Evolutionary conservation across 1,140 invertebrate genomes (phyloP).

Genomic region (Globodera ellingtonae): DNA sequence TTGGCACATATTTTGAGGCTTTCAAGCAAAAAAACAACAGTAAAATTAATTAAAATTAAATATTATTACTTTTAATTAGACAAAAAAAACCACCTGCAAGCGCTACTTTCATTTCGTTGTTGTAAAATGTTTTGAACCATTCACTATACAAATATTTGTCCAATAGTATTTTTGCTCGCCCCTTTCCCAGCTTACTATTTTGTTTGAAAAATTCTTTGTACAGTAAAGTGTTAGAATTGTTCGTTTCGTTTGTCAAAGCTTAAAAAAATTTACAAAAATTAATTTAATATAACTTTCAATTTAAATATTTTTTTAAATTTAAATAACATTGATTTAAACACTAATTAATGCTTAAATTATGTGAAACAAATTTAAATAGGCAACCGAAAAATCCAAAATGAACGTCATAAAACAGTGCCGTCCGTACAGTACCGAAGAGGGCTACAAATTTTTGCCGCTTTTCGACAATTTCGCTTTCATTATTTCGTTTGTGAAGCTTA

Average conservation of each 20-base stretch:
- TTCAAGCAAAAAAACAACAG: no score
- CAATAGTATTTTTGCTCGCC: not conserved
- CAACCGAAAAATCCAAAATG: not conserved
- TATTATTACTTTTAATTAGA: no score
- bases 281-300: no score
- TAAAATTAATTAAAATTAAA: no score
- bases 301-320: not conserved
- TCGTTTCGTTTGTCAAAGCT: not conserved
- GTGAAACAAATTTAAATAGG: no score
- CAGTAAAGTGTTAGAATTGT: not conserved
- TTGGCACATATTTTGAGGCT: no score
- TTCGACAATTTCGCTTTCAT: not conserved
- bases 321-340: not conserved
- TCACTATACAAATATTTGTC: conserved; percentile 1
- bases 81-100: no score
- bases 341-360: not conserved
- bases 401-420: not conserved
- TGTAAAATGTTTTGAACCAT: not conserved
- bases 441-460: not conserved
- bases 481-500: not conserved
- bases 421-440: not conserved
- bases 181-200: not conserved
- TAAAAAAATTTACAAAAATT: not conserved
- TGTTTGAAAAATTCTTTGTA: not conserved
- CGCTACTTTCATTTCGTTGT: not conserved